A percentile compares a stretch with the other conserved stretches of the same genome.
Conservation (phyloP, 2,113 vertebrate genomes). For the Pseudopodoces humilis region DNA sequence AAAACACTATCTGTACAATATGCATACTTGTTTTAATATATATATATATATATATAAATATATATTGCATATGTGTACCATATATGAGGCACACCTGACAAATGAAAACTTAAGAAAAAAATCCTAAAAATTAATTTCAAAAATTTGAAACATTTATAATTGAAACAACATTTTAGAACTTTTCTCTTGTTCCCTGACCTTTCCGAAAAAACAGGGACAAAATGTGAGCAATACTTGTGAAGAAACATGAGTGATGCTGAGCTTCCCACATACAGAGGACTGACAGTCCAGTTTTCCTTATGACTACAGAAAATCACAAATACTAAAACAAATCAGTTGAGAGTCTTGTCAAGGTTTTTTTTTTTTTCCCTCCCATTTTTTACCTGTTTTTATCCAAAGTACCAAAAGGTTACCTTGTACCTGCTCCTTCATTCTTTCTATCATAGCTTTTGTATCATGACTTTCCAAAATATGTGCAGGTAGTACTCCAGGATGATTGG, state of each 20-base stretch:
- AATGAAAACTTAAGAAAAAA: neutral
- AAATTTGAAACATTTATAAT: neutral
- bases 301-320: neutral
- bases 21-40: neutral
- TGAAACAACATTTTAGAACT: neutral
- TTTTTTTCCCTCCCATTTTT: fast-evolving
- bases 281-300: neutral
- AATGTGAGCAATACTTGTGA: neutral
- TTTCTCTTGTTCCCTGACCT: neutral
- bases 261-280: neutral
- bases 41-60: neutral
- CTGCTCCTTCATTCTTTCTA: neutral
- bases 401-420: neutral
- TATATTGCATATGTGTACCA: neutral
- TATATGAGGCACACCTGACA: neutral
- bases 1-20: neutral
- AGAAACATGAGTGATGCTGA: neutral
- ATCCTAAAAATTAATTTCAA: neutral
- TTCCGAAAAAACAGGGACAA: neutral
- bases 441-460: neutral
- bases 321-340: neutral
- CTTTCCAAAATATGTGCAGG: neutral
- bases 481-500: neutral
- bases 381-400: neutral
- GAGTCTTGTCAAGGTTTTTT: neutral